Conservation (phyloP, 2,888 invertebrate genomes). For the Molanna angustata region DNA sequence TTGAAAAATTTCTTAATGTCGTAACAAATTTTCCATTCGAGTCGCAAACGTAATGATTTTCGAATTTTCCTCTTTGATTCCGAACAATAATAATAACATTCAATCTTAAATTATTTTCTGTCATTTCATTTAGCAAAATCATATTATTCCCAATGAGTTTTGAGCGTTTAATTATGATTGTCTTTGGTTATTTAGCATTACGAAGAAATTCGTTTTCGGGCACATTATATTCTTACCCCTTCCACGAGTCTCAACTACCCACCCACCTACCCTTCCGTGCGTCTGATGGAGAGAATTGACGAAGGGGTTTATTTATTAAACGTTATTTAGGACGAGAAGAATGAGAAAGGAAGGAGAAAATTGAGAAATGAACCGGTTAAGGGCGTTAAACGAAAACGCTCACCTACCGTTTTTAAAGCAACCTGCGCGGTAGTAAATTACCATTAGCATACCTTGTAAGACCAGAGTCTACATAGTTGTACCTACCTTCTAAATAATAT, state of each 20-base stretch:
- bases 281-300: conserved; percentile 7
- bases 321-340: conserved; percentile 27
- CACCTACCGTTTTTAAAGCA: conserved; percentile 37
- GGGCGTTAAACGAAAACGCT: conserved; percentile 45
- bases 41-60: too few relatives aligned
- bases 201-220: conserved; percentile 7
- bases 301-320: conserved; percentile 26
- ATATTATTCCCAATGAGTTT: conserved; percentile 14
- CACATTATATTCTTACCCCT: conserved; percentile 8
- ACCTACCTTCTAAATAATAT: too few relatives aligned
- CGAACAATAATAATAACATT: too few relatives aligned
- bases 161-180: conserved; percentile 19
- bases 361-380: conserved; percentile 59
- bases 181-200: conserved; percentile 15
- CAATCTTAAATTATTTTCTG: conserved; percentile 10
- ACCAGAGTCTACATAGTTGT: too few relatives aligned
- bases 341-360: conserved; percentile 38
- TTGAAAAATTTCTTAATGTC: too few relatives aligned
- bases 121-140: conserved; percentile 13
- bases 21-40: too few relatives aligned
- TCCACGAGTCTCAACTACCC: neutral
- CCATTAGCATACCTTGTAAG: too few relatives aligned
- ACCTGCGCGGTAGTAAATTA: conserved; percentile 11
- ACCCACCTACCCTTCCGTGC: neutral
- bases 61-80: too few relatives aligned